These are phyloP conservation scores for Drosophila imparisetae DNA, from an alignment of 2,888 invertebrate species.

Conservation along the genomic window DNA sequence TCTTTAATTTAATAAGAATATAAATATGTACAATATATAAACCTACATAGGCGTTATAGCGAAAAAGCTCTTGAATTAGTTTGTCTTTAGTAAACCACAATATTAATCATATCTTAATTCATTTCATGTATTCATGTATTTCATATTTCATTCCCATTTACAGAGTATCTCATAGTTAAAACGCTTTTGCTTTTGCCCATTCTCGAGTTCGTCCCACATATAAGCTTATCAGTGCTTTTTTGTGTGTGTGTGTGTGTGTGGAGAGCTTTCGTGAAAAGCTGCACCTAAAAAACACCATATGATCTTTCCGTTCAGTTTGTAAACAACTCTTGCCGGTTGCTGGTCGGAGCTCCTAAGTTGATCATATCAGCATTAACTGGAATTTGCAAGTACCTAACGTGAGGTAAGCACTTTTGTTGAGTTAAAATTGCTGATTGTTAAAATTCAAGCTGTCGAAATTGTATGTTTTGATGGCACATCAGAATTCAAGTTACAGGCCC, in stretches of 20 bases:
- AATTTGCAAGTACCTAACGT: slow-evolving; percentile 13
- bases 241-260: background rate
- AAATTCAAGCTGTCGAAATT: slow-evolving; percentile 43
- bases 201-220: slow-evolving; percentile 17
- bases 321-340: slow-evolving; percentile 66
- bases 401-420: slow-evolving; percentile 41
- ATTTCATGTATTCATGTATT: no score
- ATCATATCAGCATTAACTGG: background rate
- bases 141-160: background rate
- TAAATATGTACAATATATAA: background rate
- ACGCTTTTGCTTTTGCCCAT: background rate
- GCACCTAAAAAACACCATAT: slow-evolving; percentile 43
- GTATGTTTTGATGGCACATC: slow-evolving; percentile 45
- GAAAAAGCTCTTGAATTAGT: background rate
- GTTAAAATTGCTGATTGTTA: slow-evolving; percentile 60
- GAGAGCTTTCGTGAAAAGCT: slow-evolving; percentile 58
- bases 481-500: slow-evolving; percentile 34
- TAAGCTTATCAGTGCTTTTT: background rate
- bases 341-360: slow-evolving; percentile 3
- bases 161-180: background rate
- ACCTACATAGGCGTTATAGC: background rate
- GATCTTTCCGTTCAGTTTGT: slow-evolving; percentile 63
- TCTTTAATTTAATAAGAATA: background rate
- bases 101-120: background rate
- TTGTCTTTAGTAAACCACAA: background rate